Percentiles rank a stretch among this genome's conserved stretches.
phyloP scores from a whole-genome alignment of 2,113 vertebrate species.

The Ptyas mucosa region DNA sequence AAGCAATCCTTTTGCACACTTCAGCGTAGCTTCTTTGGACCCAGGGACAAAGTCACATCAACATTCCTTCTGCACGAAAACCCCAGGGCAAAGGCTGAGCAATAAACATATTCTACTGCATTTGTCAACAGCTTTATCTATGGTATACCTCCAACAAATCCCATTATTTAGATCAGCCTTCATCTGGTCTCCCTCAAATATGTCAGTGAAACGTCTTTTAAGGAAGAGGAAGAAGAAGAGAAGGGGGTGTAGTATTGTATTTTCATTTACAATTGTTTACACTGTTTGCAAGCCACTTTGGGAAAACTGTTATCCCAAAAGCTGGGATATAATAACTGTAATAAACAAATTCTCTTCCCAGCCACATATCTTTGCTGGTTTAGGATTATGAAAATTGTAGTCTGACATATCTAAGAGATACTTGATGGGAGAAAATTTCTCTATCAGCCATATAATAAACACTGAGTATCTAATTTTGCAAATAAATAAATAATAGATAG shows the following conservation, averaged over 20 bases:
- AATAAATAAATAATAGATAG: not conserved
- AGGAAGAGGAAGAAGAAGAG: not conserved
- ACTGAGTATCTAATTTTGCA: not conserved
- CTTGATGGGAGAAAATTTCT: not conserved
- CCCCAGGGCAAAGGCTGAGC: not conserved
- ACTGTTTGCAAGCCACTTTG: not conserved
- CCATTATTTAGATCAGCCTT: not conserved
- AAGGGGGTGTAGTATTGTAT: not conserved
- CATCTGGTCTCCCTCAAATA: not conserved
- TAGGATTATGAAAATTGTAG: not conserved
- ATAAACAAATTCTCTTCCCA: not conserved
- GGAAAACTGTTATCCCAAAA: not conserved
- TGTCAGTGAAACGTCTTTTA: not conserved
- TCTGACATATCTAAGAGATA: not conserved
- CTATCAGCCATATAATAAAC: not conserved
- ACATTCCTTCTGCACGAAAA: not conserved
- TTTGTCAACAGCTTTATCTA: not conserved
- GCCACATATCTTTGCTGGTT: not conserved
- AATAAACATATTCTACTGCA: not conserved
- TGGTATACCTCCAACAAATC: not conserved
- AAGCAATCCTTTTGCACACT: not conserved
- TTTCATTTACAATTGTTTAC: not conserved
- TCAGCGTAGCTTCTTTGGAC: not conserved
- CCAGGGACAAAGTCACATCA: not conserved
- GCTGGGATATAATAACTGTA: not conserved